Evolutionary conservation across 1,140 invertebrate species (phyloP), one percentile per base, ranked within the genome.

Genomic region (Chelonus insularis): DNA sequence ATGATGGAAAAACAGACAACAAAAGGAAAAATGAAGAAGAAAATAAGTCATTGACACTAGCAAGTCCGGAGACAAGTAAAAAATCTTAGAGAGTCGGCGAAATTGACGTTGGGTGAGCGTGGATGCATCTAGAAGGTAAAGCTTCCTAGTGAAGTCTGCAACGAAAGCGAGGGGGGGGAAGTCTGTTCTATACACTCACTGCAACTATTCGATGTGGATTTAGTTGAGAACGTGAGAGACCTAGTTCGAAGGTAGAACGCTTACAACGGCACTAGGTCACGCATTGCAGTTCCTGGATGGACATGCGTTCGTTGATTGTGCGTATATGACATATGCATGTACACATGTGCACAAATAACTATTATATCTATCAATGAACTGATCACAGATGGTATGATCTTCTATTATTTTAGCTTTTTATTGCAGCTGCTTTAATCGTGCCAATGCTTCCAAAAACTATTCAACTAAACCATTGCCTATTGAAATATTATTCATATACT

Each of bases 231-330:
- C 72, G 77, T 72, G 70, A 70, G 75, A 81, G 78, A 79, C 78
- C 77, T 80, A 80, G 77, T 78, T 79, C 71, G 71, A 73, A 79
- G 77, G 76, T 77, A 73, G 73, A 79, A 77, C 74, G 69, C 65
- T 67, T 65, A 70, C 75, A 78, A 78, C 78, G 76, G 75, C 76
- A 81, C 78, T 81, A 78, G 79, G 78, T 81, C 78, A 81, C 76
- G 78, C 77, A 79, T 78, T 70, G 75, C 73, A 78, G 75, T 78
- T 78, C 74, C 77, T 78, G 74, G 72, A 73, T 66, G 70, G 56
- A 65, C 62, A 56, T 60, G 67, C 67, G 61, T 63, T 66, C 48
- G 14, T 23, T 23, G 5, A 43, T 21, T 23, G 14, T 51, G 47
- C 12, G 11, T n/a, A 14, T 20, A n/a, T 51, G n/a, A 34, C n/a